Percentiles rank a stretch among this genome's conserved stretches.
Conservation (phyloP, 1,140 invertebrate genomes). For the Solenopsis invicta region DNA sequence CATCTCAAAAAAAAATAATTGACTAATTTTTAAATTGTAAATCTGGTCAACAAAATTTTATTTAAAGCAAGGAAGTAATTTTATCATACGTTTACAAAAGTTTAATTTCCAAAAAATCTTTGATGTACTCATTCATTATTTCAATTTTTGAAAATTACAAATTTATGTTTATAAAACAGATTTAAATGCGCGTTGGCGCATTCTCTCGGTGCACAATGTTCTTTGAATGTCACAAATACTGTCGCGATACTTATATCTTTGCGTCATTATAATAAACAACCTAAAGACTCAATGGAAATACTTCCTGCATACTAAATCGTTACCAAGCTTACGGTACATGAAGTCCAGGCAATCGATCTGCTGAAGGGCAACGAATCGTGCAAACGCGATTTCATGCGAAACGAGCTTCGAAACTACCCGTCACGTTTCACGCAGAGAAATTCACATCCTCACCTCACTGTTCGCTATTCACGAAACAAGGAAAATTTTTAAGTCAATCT, state of each 20-base stretch:
- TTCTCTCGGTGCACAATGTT: neutral
- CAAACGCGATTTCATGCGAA: conserved; percentile 73
- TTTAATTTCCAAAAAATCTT: neutral
- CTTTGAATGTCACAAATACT: neutral
- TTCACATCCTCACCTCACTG: conserved; percentile 32
- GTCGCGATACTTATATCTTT: neutral
- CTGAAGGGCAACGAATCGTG: conserved; percentile 77
- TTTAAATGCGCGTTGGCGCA: neutral
- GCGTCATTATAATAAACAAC: conserved; percentile 19
- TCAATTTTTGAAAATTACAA: neutral
- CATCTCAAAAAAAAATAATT: neutral
- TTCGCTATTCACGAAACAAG: conserved; percentile 35
- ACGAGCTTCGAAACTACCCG: conserved; percentile 59
- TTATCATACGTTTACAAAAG: neutral
- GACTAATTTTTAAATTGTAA: neutral
- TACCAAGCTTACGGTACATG: conserved; percentile 35
- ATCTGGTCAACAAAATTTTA: neutral
- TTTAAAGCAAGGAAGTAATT: neutral
- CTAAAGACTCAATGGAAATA: neutral
- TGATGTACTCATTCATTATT: neutral
- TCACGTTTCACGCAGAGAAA: conserved; percentile 51
- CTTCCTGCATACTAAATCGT: conserved; percentile 22
- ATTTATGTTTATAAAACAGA: neutral
- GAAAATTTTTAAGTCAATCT: conserved; percentile 42
- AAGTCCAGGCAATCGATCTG: conserved; percentile 77